phyloP scores from a whole-genome alignment of 1,140 invertebrate species.

The Aphelenchoides fujianensis region DNA sequence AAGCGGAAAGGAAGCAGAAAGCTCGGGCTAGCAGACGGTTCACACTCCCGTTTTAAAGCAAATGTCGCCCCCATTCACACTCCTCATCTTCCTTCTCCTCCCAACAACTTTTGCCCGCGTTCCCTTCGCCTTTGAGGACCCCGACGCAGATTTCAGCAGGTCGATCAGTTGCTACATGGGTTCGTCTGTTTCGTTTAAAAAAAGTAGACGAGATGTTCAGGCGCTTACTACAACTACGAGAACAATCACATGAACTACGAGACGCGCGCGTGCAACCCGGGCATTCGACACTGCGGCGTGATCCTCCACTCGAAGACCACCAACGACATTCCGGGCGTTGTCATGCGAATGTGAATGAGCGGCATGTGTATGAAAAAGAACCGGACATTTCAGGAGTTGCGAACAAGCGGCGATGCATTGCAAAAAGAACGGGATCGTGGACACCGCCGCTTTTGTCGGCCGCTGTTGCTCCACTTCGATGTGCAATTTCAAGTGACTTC shows the following conservation, averaged over 20 bases:
- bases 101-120: background rate
- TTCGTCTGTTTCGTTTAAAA: too few relatives aligned
- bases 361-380: slow-evolving; percentile 6
- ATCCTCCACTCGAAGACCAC: background rate
- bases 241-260: background rate
- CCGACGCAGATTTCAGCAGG: background rate
- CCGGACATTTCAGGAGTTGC: slow-evolving; percentile 1
- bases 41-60: too few relatives aligned
- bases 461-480: background rate
- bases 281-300: background rate
- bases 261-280: background rate
- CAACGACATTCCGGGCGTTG: background rate
- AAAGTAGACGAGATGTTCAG: too few relatives aligned
- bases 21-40: too few relatives aligned
- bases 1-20: too few relatives aligned
- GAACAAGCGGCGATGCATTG: slow-evolving; percentile 9
- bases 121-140: background rate
- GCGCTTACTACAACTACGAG: background rate
- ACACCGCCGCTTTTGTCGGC: background rate
- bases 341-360: slow-evolving; percentile 6
- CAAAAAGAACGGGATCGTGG: slow-evolving; percentile 7
- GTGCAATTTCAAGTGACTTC: slow-evolving; percentile 15
- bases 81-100: background rate
- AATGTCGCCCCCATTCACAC: background rate
- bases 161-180: background rate